A percentile compares a stretch with the other conserved stretches of the same genome.
Conservation (phyloP, 2,113 vertebrate genomes). For the Tympanuchus pallidicinctus region DNA sequence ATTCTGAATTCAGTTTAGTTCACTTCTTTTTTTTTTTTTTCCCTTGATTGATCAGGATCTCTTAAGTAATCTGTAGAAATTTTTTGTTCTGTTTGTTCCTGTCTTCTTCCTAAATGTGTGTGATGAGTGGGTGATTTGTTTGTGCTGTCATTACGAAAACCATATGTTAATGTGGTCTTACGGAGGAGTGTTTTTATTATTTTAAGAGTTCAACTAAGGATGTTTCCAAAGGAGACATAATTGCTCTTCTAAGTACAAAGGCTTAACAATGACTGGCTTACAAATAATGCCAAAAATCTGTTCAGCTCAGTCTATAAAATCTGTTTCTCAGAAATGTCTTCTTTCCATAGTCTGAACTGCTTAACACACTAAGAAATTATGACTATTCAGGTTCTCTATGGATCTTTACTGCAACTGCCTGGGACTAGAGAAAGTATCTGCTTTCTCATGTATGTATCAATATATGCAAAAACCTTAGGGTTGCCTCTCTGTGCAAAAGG, state of each 20-base stretch:
- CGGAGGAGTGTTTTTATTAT: conserved; percentile 72
- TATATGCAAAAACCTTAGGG: not conserved
- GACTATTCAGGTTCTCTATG: not conserved
- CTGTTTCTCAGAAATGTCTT: conserved; percentile 49
- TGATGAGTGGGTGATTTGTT: conserved; percentile 72
- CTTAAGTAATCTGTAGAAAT: conserved; percentile 50
- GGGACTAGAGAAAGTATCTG: conserved; percentile 3
- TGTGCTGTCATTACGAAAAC: conserved; percentile 66
- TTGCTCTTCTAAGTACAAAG: conserved; percentile 69
- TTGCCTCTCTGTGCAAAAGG: not conserved
- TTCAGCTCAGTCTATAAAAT: conserved; percentile 61
- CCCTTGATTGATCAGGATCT: conserved; percentile 40
- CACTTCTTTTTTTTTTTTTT: not conserved
- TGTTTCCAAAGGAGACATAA: conserved; percentile 71
- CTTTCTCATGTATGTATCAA: not conserved
- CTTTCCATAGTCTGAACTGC: conserved; percentile 26
- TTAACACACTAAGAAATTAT: not conserved
- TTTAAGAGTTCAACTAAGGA: conserved; percentile 72
- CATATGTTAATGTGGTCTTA: conserved; percentile 69
- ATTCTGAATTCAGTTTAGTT: conserved; percentile 13
- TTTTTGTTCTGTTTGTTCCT: conserved; percentile 66
- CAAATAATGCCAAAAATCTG: conserved; percentile 68
- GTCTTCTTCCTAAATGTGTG: conserved; percentile 62
- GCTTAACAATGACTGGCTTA: conserved; percentile 68
- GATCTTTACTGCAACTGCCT: not conserved